A percentile compares a stretch with the other conserved stretches of the same genome.
phyloP scores from a whole-genome alignment of 2,888 invertebrate species.

The Pammene fasciana region DNA sequence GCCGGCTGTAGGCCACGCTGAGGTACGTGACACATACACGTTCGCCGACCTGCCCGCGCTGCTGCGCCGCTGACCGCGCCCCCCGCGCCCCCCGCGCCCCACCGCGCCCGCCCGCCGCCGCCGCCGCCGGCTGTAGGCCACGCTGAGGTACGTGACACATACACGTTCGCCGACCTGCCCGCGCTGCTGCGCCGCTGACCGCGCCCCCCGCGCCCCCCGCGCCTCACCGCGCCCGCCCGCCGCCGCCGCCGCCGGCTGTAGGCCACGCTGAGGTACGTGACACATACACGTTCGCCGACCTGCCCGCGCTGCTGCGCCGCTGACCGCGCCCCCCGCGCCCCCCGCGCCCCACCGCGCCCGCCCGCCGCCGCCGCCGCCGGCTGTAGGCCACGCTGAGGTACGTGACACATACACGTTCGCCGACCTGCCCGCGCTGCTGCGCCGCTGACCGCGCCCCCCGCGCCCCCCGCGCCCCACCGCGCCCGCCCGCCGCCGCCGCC shows the following conservation, averaged over 20 bases:
- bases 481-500: constrained; percentile 88
- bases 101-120: constrained; percentile 87
- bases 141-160: no score
- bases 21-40: background rate
- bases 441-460: constrained; percentile 93
- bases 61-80: constrained; percentile 92
- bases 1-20: background rate
- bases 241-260: constrained; percentile 24
- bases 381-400: no score
- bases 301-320: background rate
- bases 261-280: no score
- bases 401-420: no score
- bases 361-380: no score
- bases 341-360: no score
- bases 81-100: no score
- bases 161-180: background rate
- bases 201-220: no score
- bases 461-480: no score
- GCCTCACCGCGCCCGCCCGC: background rate
- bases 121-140: constrained; percentile 70
- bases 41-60: constrained; percentile 79
- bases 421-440: constrained; percentile 86
- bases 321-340: constrained; percentile 20
- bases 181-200: constrained; percentile 47
- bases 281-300: background rate